Base-by-base conservation (phyloP, 2,888 invertebrate species). In the Mechanitis messenoides region DNA sequence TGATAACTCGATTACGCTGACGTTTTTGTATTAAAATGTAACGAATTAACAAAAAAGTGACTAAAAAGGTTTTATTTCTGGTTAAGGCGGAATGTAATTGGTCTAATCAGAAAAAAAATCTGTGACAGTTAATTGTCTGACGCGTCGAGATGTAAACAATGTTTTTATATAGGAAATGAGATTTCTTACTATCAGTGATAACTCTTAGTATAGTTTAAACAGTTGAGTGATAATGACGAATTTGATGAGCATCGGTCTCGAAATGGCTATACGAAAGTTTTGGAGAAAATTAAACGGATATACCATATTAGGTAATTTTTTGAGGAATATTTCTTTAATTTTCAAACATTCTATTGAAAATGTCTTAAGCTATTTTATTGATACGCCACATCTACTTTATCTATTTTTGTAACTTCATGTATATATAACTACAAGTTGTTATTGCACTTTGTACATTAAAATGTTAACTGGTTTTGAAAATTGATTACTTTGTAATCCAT, bases 241-340 rank as follows among this genome's bases (percentile, higher is more conserved):
- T 28, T 66, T 46, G 20, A 63, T 58, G 56, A 60, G 56, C 45
- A 33, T 12, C 12, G 58, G 56, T 42, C 54, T 87, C 20, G 85
- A 83, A 58, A 68, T 79, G 45, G 71, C 75, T 2, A 61, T 87
- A 5, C 79, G 80, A 45, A 85, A 81, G 64, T 72, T 76, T 12
- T 75, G 78, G 70, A 77, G 80, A 68, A 81, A 75, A 64, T 72
- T 81, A 71, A 74, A 84, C 35, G 88, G 88, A 67, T 88, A 88
- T 53, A 76, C 74, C 0, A 76, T 81, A 31, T 72, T 88, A 61
- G 87, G 88, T 88, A 79, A 76, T 68, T 42, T 42, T 62, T 50
- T 58, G 63, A 38, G 45, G 9, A 59, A 20, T 12, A 33, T 38
- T 33, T 46, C 20, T 20, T 35, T 7, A 50, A 28, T 28, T 50